Conservation (phyloP, 2,797 vertebrate species). For the Todus mexicanus region DNA sequence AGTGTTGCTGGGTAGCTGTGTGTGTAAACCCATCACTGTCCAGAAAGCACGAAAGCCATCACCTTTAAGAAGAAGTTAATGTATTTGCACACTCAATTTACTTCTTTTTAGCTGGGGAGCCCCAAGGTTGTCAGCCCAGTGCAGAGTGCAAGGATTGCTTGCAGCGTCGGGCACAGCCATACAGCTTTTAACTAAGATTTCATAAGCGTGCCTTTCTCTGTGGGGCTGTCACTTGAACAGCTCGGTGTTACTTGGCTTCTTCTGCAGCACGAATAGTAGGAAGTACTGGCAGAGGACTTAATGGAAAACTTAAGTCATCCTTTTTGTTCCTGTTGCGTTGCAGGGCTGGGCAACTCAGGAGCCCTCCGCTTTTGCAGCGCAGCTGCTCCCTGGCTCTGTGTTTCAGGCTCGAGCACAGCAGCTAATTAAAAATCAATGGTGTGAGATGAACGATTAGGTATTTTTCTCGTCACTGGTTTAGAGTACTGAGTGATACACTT, state of each 20-base stretch:
- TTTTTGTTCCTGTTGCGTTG: not conserved
- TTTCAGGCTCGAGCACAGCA: not conserved
- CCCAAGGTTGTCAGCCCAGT: not conserved
- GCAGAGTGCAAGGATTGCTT: not conserved
- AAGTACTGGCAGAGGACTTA: not conserved
- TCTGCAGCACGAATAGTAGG: not conserved
- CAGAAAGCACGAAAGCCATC: not conserved
- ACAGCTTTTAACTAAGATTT: not conserved
- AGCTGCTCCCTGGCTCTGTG: fast-evolving
- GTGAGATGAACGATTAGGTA: not conserved
- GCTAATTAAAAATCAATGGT: not conserved
- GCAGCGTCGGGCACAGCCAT: fast-evolving
- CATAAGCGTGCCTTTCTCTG: not conserved
- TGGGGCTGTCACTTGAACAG: not conserved
- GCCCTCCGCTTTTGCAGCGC: not conserved
- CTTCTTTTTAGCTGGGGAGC: not conserved
- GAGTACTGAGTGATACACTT: not conserved
- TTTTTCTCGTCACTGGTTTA: not conserved
- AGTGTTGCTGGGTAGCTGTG: not conserved
- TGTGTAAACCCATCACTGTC: not conserved
- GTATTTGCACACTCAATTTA: not conserved
- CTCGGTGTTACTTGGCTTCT: not conserved
- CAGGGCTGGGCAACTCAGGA: not conserved
- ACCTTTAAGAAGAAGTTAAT: not conserved
- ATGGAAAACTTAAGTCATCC: fast-evolving